Base-by-base conservation (phyloP, 2,113 vertebrate species). In the Bambusicola thoracicus region DNA sequence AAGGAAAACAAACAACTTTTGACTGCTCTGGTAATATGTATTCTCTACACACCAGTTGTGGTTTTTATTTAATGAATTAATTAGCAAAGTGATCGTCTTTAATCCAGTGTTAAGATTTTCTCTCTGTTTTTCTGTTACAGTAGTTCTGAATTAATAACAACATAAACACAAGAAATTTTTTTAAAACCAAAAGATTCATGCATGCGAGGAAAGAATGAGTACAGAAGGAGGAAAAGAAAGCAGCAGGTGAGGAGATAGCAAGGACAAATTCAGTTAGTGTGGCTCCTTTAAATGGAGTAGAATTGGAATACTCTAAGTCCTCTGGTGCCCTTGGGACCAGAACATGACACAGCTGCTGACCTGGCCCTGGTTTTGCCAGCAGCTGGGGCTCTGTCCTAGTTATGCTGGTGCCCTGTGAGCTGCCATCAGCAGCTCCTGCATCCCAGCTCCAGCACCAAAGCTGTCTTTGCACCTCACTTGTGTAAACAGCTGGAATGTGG, bases 21-120 rank as follows among this genome's bases (percentile, higher is more conserved):
- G 10, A 22, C 29, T 55, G 24, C 7, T 41, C 5, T 86, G 32
- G 63, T 11, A 79, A 3, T 73, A 53, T 0, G 0, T 15, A 36
- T n/a, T 77, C 20, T 87, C 76, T 74, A 22, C 10, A 27, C 29
- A 36, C 1, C 2, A 69, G 34, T 1, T 3, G 1, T 61, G 15
- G 1, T 63, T 79, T 55, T 59, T 4, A 66, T 81, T 61, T 88
- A 74, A 36, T 59, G 8, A 59, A 63, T 87, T 85, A 67, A n/a
- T 43, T n/a, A 81, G 17, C 32, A 67, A 83, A 22, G 3, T 67
- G 25, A 55, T 67, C 10, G 55, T 56, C 21, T 10, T 53, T 40
- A 79, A 79, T 66, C 48, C 25, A 16, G 19, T 48, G 30, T 6
- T 30, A 58, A 44, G 40, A 53, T 75, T 78, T 11, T 68, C 73